Base-by-base conservation (phyloP, 1,140 invertebrate genomes). In the Venustaconcha ellipsiformis region DNA sequence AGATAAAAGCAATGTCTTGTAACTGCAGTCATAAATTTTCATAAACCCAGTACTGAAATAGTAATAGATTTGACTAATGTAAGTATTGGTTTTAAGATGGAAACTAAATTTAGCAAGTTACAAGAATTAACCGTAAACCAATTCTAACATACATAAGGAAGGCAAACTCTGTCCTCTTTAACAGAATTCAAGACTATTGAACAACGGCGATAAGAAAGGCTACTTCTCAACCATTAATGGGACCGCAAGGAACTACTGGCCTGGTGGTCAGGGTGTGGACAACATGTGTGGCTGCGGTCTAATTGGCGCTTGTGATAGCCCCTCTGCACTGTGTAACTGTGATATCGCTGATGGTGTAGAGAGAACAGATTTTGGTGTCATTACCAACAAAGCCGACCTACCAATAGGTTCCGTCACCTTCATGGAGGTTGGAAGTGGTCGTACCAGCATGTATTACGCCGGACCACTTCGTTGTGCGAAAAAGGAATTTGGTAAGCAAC, bases 351-450 rank as follows among this genome's bases (percentile, higher is more conserved):
- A 79, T 23, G 78, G 78, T 11, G 23, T 69, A 17, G 66, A 48
- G 11, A 59, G 78, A 37, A 76, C 59, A n/a, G 78, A 79, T 57
- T 65, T 72, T 55, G 78, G 78, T 20, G 14, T 58, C 14, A 67
- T 72, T 13, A 65, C 62, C 26, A 66, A 72, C 58, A 79, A 72
- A 48, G 57, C 55, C 5, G 69, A 67, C 23, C 69, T 79, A 14
- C 73, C 78, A 2, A 59, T 79, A 17, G 70, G 55, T 15, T 67
- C 65, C 15, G 30, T 79, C 5, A 76, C 64, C 6, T 63, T 79
- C 3, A n/a, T 64, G 15, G 73, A 76, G 6, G 48, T 65, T 48
- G 67, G 72, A 20, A 63, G 57, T 23, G 37, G 37, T 11, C 60
- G 65, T 17, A 37, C 20, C 0, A 70, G 75, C 48, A 67, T 5